Conservation (phyloP, 2,797 vertebrate genomes). For the Limnodromus scolopaceus region DNA sequence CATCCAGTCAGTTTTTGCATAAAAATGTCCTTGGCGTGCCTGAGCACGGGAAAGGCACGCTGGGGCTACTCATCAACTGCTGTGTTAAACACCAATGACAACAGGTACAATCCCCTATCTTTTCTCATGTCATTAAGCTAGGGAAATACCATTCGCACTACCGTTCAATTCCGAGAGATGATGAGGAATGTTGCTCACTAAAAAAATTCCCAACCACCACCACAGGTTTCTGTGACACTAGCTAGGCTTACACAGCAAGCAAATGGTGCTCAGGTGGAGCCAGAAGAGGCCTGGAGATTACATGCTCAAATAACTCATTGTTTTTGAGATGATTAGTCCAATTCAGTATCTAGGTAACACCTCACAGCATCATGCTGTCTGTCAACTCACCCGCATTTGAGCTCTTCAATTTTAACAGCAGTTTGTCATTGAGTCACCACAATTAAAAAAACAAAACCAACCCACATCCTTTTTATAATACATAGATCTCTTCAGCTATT, state of each 20-base stretch:
- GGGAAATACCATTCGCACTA: rapidly evolving
- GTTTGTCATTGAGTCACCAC: not conserved
- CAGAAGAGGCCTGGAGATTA: not conserved
- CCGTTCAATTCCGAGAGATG: rapidly evolving
- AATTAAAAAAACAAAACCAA: not conserved
- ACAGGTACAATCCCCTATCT: not conserved
- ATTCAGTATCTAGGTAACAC: not conserved
- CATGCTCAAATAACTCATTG: not conserved
- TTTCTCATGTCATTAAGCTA: not conserved
- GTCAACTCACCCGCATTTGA: not conserved
- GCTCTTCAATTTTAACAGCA: not conserved
- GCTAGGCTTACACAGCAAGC: not conserved
- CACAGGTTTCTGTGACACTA: too few species aligned
- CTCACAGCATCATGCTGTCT: not conserved
- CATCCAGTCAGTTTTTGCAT: not conserved
- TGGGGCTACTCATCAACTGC: not conserved
- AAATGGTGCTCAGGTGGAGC: not conserved
- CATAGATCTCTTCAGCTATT: not conserved
- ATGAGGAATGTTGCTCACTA: not conserved
- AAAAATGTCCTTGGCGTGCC: rapidly evolving
- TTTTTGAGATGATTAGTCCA: not conserved
- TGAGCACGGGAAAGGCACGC: not conserved
- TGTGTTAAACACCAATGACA: too few species aligned
- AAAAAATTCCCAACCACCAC: not conserved
- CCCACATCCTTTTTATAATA: not conserved